Evolutionary conservation across 2,113 vertebrate genomes (phyloP), one percentile per base, ranked within the genome.

Genomic region (Campylomormyrus tamandua): DNA sequence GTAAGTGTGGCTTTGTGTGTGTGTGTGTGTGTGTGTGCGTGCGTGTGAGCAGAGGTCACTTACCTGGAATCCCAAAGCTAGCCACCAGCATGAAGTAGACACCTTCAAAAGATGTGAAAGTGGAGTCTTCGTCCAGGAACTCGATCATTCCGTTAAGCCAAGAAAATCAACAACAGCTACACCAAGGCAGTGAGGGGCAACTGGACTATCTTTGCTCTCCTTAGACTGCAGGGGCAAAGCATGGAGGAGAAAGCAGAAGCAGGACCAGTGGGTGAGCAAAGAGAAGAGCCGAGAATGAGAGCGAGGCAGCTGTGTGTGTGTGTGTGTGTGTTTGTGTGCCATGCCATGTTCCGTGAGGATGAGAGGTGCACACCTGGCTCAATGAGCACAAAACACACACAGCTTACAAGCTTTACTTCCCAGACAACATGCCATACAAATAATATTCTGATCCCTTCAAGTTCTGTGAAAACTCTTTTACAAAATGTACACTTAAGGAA

Each of bases 291-390:
- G 11, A 2, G 9, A 27, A 31, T 39, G 87, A 35, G 24, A 24
- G 45, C 17, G 87, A 49, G 42, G 42, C 42, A 74, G 35, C 11
- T 35, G 31, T 53, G 90, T 89, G 74, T 91, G 85, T 87, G 89
- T 92, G 48, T 90, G 53, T 56, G 53, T 56, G 90, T 92, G 48
- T 90, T 84, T 56, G 87, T 89, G 77, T 91, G 83, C 88, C 90
- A 45, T 87, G 85, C 87, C 90, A 39, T 87, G 85, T 90, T 89
- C 62, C 87, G 80, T 93, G 39, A 90, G 86, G 19, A 17, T 56
- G 87, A 87, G 62, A 88, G 42, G 10, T 53, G 19, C 53, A 85
- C 89, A 89, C 77, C 89, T 89, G 89, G 80, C 80, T 19, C 45
- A n/a, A 21, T 35, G 21, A 83, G 77, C 21, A 45, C 53, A 58